phyloP scores from a whole-genome alignment of 2,888 invertebrate species.

The Pristionchus fissidentatus region DNA sequence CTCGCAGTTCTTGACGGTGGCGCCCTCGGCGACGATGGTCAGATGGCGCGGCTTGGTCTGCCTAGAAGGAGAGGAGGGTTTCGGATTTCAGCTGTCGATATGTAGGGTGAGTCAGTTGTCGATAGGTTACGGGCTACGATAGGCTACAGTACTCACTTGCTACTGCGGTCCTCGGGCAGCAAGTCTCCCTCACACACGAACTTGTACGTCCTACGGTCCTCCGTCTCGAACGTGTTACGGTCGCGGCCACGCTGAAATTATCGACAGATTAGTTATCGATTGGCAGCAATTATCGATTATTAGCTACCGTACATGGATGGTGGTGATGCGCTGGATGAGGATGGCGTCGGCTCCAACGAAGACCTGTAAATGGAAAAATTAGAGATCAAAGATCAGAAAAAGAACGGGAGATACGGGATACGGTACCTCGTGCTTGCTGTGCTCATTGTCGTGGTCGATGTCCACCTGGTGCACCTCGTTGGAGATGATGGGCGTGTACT shows the following conservation, averaged over 20 bases:
- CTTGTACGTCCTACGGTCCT: slow-evolving; percentile 19
- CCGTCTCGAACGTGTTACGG: slow-evolving; percentile 21
- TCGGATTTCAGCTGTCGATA: too few relatives aligned
- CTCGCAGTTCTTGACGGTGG: slow-evolving; percentile 12
- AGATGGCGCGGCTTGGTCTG: slow-evolving; percentile 30
- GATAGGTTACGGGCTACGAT: neutral
- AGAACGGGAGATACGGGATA: neutral
- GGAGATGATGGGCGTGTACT: slow-evolving; percentile 1
- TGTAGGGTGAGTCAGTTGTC: neutral
- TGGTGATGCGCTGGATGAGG: slow-evolving; percentile 40
- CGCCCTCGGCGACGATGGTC: slow-evolving; percentile 14
- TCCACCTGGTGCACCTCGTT: slow-evolving; percentile 30
- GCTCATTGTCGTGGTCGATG: slow-evolving; percentile 39
- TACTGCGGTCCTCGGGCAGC: neutral
- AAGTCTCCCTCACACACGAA: slow-evolving; percentile 36
- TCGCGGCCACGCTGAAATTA: slow-evolving; percentile 24
- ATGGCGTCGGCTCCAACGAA: slow-evolving; percentile 17
- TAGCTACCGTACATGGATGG: slow-evolving; percentile 21
- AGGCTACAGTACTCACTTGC: neutral
- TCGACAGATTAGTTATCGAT: neutral
- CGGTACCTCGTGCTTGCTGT: slow-evolving; percentile 21
- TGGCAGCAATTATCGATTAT: neutral
- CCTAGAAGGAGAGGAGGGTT: neutral
- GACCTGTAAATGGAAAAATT: too few relatives aligned
- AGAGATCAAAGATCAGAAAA: neutral